Conservation (phyloP, 2,113 vertebrate genomes). For the Neogale vison region DNA sequence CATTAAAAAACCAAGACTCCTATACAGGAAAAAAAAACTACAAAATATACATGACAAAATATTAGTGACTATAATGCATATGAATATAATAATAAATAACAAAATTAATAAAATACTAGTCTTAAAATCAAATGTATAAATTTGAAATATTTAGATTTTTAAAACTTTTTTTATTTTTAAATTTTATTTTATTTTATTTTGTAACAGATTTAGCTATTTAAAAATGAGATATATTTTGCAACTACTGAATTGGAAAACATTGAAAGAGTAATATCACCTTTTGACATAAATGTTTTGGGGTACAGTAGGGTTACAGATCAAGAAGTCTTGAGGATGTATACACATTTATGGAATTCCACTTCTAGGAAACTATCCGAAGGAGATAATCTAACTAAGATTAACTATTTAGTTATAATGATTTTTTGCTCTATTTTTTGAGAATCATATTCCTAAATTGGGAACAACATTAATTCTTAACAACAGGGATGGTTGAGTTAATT, state of each 20-base stretch:
- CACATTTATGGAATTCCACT: neutral
- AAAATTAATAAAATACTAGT: slow-evolving; percentile 8
- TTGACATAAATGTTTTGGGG: neutral
- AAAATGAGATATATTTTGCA: neutral
- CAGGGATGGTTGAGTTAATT: neutral
- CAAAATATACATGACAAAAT: neutral
- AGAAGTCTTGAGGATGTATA: neutral
- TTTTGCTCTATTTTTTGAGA: neutral
- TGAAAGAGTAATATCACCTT: neutral
- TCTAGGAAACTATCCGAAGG: neutral
- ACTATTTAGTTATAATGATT: neutral
- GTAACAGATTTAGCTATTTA: neutral
- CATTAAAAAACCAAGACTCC: neutral
- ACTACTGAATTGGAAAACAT: neutral
- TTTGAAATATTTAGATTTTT: neutral
- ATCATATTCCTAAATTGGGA: neutral
- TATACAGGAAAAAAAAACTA: neutral
- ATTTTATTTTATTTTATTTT: neutral
- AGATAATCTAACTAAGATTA: neutral
- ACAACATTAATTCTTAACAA: neutral
- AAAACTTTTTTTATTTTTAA: neutral
- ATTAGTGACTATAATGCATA: neutral
- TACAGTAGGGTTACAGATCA: neutral
- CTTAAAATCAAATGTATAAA: neutral
- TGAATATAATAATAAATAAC: neutral